These are phyloP conservation scores for Hydropsyche betteni DNA, from an alignment of 2,888 invertebrate species.

Conservation along the genomic window DNA sequence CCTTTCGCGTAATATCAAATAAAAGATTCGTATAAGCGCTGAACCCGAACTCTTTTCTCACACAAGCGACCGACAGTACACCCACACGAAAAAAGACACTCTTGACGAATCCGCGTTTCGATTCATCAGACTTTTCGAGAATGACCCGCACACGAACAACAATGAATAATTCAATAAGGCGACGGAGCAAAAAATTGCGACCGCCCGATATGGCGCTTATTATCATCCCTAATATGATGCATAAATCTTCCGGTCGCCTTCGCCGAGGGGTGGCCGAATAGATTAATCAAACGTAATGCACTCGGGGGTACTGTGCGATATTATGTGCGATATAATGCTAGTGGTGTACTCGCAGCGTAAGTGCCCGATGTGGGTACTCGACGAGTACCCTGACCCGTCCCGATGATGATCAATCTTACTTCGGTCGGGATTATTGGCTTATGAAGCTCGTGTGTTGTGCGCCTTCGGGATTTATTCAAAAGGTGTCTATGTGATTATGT, in stretches of 20 bases:
- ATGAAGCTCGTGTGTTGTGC: background rate
- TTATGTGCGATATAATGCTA: background rate
- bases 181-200: conserved; percentile 4
- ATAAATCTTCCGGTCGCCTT: conserved; percentile 38
- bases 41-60: too few relatives aligned
- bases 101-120: too few relatives aligned
- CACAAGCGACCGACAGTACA: too few relatives aligned
- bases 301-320: conserved; percentile 19
- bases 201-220: conserved; percentile 23
- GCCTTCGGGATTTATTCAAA: too few relatives aligned
- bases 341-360: background rate
- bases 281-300: conserved; percentile 37
- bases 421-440: background rate
- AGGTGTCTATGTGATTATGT: too few relatives aligned
- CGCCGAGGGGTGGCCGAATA: conserved; percentile 25
- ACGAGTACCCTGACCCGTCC: background rate
- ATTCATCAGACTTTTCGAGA: too few relatives aligned
- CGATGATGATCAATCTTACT: conserved; percentile 23
- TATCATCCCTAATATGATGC: conserved; percentile 40
- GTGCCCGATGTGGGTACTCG: too few relatives aligned
- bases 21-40: too few relatives aligned
- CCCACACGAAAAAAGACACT: too few relatives aligned
- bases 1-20: too few relatives aligned
- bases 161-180: too few relatives aligned
- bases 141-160: too few relatives aligned